Evolutionary conservation across 92 coral and sea anemone genomes (phyloP), one percentile per base, ranked within the genome.

Genomic region (Porites evermanni): DNA sequence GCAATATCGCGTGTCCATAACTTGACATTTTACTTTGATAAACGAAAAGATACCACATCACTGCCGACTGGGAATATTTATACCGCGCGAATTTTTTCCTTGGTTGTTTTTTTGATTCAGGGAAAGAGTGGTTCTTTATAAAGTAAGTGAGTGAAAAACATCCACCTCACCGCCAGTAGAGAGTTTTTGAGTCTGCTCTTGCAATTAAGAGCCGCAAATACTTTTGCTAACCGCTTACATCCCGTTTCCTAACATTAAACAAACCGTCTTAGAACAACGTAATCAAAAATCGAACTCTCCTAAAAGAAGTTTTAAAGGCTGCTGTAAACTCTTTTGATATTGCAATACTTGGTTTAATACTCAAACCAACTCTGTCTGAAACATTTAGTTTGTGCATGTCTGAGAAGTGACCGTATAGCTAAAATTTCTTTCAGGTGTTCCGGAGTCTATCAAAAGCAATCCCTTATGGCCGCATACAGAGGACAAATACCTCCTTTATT

Each of bases 201-300:
- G 47, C 47, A 38, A 82, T 64, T 60, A 65, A 64, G 72, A 47
- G 60, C 70, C 65, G 44, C 78, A 75, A 20, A 83, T 74, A 73
- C 53, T 83, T 81, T 17, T 50, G 64, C 26, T 54, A 63, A 83
- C 87, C 87, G 87, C 87, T 52, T 74, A 47, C 73, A 47, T 83
- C 80, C 64, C 72, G 23, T 82, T 63, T 52, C 52, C 54, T 74
- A 64, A 80, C 79, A 63, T 74, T 38, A 20, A 69, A 81, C 77
- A 71, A 81, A 56, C 76, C 70, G 68, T 59, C 67, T 17, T 3
- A 16, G 21, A 75, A 32, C 67, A 26, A 23, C 18, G 56, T 2
- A 69, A 32, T 12, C 8, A 21, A 10, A 53, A 67, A 67, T 52
- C 1, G 6, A 20, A 13, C 20, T 51, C 32, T 19, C 0, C 53